These are phyloP conservation scores for Gymnocypris eckloni DNA, from an alignment of 2,797 vertebrate species.

Conservation along the genomic window DNA sequence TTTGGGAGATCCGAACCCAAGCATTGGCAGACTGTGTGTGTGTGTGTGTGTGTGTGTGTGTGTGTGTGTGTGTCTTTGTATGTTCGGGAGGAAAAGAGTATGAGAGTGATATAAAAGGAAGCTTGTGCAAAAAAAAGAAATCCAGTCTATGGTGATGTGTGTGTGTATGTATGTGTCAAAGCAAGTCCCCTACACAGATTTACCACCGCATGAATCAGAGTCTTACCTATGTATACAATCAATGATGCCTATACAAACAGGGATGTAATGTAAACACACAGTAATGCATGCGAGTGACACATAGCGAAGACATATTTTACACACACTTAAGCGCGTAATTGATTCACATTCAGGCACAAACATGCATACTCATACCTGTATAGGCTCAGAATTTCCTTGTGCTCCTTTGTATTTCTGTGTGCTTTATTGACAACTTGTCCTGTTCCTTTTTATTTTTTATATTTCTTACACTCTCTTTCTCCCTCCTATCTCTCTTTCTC, in stretches of 20 bases:
- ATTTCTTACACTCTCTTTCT: constrained; percentile 49
- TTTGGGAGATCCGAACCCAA: constrained; percentile 32
- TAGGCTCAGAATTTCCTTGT: constrained; percentile 54
- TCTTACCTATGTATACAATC: constrained; percentile 46
- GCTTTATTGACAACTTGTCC: constrained; percentile 56
- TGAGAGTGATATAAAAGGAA: constrained; percentile 28
- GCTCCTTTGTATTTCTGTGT: constrained; percentile 59
- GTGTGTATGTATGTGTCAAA: constrained; percentile 45
- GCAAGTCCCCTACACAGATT: constrained; percentile 55
- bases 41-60: too few species aligned
- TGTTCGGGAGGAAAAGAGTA: not conserved
- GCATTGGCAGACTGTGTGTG: constrained; percentile 21
- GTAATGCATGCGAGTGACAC: constrained; percentile 54
- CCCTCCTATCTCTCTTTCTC: constrained; percentile 47
- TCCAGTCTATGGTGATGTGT: constrained; percentile 13
- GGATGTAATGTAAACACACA: constrained; percentile 42
- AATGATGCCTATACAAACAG: constrained; percentile 46
- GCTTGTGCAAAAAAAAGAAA: constrained; percentile 24
- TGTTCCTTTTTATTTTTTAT: constrained; percentile 32
- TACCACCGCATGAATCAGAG: constrained; percentile 56
- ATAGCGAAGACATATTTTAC: constrained; percentile 14
- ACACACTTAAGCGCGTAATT: not conserved
- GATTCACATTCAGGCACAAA: constrained; percentile 22
- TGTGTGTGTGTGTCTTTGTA: constrained; percentile 47
- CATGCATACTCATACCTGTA: constrained; percentile 41